phyloP scores from a whole-genome alignment of 1,140 invertebrate genomes.

The Pseudomyrmex sp. region DNA sequence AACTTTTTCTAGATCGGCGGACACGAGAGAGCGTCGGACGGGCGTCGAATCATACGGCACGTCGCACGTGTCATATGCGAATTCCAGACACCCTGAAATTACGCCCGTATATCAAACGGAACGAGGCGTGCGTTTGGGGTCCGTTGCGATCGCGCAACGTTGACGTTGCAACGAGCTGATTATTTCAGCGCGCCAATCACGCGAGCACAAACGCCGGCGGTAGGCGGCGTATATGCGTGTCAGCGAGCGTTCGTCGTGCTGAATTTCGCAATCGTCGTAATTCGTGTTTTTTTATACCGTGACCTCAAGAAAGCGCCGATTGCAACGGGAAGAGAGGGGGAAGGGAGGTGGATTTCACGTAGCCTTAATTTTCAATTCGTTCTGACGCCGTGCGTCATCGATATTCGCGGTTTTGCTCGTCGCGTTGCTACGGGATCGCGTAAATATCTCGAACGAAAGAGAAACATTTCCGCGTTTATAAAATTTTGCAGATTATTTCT shows the following conservation, averaged over 20 bases:
- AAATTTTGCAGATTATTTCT: neutral
- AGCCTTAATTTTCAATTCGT: constrained; percentile 15
- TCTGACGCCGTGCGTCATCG: constrained; percentile 18
- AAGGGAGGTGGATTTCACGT: neutral
- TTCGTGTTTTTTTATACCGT: constrained; percentile 30
- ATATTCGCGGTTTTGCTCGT: neutral
- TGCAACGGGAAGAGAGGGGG: neutral
- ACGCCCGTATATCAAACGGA: constrained; percentile 67
- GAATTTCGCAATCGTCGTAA: constrained; percentile 63
- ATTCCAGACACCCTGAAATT: constrained; percentile 69
- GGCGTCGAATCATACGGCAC: constrained; percentile 59
- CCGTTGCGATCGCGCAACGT: constrained; percentile 53
- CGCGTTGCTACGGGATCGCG: neutral
- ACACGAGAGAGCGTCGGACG: constrained; percentile 45
- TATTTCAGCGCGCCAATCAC: constrained; percentile 63
- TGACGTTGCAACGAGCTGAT: constrained; percentile 72
- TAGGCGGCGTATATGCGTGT: constrained; percentile 42
- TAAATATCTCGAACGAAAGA: neutral
- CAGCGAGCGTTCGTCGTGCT: constrained; percentile 22
- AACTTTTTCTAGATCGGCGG: constrained; percentile 59
- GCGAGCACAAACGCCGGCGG: constrained; percentile 62
- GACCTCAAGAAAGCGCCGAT: constrained; percentile 32
- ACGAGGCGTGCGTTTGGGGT: constrained; percentile 59
- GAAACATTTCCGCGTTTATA: neutral
- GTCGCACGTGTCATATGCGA: constrained; percentile 65